Evolutionary conservation across 2,797 vertebrate species (phyloP).

Genomic region (Babyrousa celebensis): DNA sequence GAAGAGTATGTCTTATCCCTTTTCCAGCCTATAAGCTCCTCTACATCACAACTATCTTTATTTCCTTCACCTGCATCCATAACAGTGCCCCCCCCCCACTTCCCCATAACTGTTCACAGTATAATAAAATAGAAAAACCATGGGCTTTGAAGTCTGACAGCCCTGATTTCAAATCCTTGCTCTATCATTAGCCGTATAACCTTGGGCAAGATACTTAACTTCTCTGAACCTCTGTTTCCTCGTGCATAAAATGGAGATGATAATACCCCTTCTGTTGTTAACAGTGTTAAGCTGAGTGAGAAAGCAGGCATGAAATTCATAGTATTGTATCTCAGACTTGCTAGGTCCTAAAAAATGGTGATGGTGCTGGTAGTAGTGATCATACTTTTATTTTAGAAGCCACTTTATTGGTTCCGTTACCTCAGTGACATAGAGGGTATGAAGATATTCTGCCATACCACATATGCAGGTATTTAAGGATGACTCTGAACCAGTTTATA

Average conservation of each 20-base stretch:
- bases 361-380: background rate
- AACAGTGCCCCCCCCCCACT: background rate
- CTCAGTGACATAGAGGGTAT: background rate
- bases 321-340: background rate
- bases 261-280: slow-evolving; percentile 37
- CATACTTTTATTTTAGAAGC: slow-evolving; percentile 44
- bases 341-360: background rate
- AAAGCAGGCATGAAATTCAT: slow-evolving; percentile 30
- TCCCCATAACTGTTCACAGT: background rate
- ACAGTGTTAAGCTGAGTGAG: slow-evolving; percentile 24
- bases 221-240: slow-evolving; percentile 61
- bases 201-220: slow-evolving; percentile 50
- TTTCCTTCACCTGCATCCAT: background rate
- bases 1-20: background rate
- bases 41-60: background rate
- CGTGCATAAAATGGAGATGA: background rate
- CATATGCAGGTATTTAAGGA: slow-evolving; percentile 27
- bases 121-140: background rate
- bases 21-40: background rate
- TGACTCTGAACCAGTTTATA: slow-evolving; percentile 54
- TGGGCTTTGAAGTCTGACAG: slow-evolving; percentile 57
- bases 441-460: background rate
- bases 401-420: slow-evolving; percentile 43
- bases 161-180: slow-evolving; percentile 61
- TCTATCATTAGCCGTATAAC: slow-evolving; percentile 55